Percentiles rank a stretch among this genome's conserved stretches.
phyloP scores from a whole-genome alignment of 2,888 invertebrate species.

The Epinotia bilunana region DNA sequence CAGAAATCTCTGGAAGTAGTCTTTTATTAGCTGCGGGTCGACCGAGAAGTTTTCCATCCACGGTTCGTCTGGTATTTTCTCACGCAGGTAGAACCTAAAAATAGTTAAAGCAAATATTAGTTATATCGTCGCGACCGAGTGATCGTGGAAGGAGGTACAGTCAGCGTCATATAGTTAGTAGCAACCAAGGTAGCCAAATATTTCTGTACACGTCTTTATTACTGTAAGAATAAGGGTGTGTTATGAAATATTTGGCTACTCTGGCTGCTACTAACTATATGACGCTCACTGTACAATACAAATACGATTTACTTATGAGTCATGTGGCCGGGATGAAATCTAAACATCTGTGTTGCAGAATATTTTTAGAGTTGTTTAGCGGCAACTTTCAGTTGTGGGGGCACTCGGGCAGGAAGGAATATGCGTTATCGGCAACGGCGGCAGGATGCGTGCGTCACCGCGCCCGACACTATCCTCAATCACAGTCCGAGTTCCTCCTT shows the following conservation, averaged over 20 bases:
- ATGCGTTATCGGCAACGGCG: constrained; percentile 73
- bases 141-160: constrained; percentile 42
- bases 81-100: constrained; percentile 93
- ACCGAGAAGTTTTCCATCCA: constrained; percentile 95
- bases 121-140: constrained; percentile 6
- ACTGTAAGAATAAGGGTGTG: too few relatives aligned
- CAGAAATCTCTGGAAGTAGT: constrained; percentile 95
- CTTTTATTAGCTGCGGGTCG: constrained; percentile 96
- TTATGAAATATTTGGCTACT: too few relatives aligned
- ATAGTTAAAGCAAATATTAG: constrained; percentile 48
- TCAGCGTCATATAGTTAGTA: too few relatives aligned
- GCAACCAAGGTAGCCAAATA: too few relatives aligned
- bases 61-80: constrained; percentile 92
- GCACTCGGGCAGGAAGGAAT: constrained; percentile 75
- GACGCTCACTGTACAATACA: too few relatives aligned
- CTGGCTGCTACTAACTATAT: too few relatives aligned
- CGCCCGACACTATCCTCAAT: constrained; percentile 73
- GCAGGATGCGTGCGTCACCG: constrained; percentile 81
- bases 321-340: constrained; percentile 59
- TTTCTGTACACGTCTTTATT: too few relatives aligned
- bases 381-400: constrained; percentile 70
- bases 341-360: constrained; percentile 63
- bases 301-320: constrained; percentile 70
- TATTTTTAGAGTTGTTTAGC: constrained; percentile 65
- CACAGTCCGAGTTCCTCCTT: constrained; percentile 66